Conservation (phyloP, 1,140 invertebrate genomes). For the Drosophila albomicans region DNA sequence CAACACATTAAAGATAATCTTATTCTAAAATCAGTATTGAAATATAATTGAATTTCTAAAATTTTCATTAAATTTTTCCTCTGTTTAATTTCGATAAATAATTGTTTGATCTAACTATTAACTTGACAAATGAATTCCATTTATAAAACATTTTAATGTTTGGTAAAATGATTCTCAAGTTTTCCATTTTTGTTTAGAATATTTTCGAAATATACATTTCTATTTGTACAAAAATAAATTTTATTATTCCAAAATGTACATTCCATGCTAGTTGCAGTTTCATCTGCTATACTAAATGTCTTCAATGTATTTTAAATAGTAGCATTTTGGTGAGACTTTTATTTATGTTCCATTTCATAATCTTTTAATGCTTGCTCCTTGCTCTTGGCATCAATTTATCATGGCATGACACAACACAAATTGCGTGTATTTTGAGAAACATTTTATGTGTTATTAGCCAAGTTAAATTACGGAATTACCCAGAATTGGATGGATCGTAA, state of each 20-base stretch:
- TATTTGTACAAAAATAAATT: background rate
- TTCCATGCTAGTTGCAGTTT: background rate
- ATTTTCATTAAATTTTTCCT: too few relatives aligned
- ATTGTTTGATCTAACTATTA: too few relatives aligned
- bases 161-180: too few relatives aligned
- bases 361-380: slow-evolving; percentile 30
- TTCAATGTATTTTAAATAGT: background rate
- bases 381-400: slow-evolving; percentile 38
- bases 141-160: too few relatives aligned
- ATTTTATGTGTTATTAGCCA: slow-evolving; percentile 57
- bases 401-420: slow-evolving; percentile 53
- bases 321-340: slow-evolving; percentile 16
- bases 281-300: background rate
- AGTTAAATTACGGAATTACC: slow-evolving; percentile 58
- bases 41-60: too few relatives aligned
- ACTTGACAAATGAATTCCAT: too few relatives aligned
- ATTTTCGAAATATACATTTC: too few relatives aligned
- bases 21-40: too few relatives aligned
- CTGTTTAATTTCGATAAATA: too few relatives aligned
- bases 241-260: slow-evolving; percentile 4
- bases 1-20: too few relatives aligned
- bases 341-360: slow-evolving; percentile 41
- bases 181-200: too few relatives aligned
- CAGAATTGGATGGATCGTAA: slow-evolving; percentile 33
- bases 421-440: slow-evolving; percentile 33